Percentiles rank a stretch among this genome's conserved stretches.
These are phyloP conservation scores for Erebia ligea DNA, from an alignment of 2,888 invertebrate genomes.

Conservation along the genomic window DNA sequence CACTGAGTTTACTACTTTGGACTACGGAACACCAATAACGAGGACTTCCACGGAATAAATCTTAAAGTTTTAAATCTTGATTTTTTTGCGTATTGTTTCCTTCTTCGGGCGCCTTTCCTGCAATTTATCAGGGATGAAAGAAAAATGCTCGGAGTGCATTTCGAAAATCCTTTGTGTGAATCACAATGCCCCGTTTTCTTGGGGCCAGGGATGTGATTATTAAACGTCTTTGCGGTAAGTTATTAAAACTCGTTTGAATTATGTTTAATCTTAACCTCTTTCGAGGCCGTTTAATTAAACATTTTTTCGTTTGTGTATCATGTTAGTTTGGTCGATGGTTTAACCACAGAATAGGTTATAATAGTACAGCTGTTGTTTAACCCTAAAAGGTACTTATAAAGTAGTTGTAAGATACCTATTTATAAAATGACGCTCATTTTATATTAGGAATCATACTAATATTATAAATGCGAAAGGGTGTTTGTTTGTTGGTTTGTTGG, in stretches of 20 bases:
- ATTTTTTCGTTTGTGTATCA: not conserved
- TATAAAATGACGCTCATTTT: too few species aligned
- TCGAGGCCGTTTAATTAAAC: not conserved
- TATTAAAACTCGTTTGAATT: slow-evolving; percentile 32
- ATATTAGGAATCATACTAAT: too few species aligned
- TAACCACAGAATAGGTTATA: too few species aligned
- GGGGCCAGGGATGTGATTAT: slow-evolving; percentile 36
- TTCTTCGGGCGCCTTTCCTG: slow-evolving; percentile 38
- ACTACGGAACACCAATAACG: slow-evolving; percentile 4
- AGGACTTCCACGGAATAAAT: slow-evolving; percentile 37
- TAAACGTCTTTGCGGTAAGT: slow-evolving; percentile 33
- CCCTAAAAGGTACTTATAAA: too few species aligned
- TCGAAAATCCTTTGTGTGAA: slow-evolving; percentile 43
- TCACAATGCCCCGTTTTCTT: slow-evolving; percentile 38
- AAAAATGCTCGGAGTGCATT: slow-evolving; percentile 42
- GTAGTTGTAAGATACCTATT: too few species aligned
- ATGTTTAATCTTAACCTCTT: slow-evolving; percentile 6
- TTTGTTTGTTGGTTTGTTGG: too few species aligned
- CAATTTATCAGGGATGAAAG: slow-evolving; percentile 47
- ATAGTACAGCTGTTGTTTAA: too few species aligned
- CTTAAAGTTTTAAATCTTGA: slow-evolving; percentile 40
- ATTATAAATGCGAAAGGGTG: too few species aligned
- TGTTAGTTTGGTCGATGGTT: too few species aligned
- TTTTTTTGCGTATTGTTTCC: slow-evolving; percentile 45
- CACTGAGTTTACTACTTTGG: not conserved